These are phyloP conservation scores for Kryptolebias ocellatus DNA, from an alignment of 2,797 vertebrate genomes.

Conservation along the genomic window DNA sequence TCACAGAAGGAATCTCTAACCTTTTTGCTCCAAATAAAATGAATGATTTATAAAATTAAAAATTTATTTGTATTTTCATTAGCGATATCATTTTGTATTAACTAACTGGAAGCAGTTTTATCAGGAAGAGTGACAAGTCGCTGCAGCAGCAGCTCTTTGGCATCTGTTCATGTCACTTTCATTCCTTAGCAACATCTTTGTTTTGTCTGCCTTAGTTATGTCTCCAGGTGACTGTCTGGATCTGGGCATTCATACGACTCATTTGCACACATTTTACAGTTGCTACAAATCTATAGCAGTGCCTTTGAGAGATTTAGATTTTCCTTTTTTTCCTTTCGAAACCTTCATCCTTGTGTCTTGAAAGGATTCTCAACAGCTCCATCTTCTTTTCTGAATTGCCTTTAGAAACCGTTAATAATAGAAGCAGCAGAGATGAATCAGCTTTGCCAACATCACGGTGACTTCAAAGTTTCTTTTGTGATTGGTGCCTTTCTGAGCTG, in stretches of 20 bases:
- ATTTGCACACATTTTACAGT: conserved; percentile 34
- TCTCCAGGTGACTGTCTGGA: conserved; percentile 8
- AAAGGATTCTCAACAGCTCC: conserved; percentile 37
- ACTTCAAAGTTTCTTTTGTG: conserved; percentile 53
- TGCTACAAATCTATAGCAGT: conserved; percentile 34
- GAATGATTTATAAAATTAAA: no score
- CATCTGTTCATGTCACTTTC: no score
- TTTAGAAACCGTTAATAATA: conserved; percentile 64
- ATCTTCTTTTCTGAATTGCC: conserved; percentile 46
- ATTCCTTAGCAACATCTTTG: background rate
- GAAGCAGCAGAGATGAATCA: conserved; percentile 40
- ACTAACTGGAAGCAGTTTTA: no score
- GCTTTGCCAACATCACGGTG: conserved; percentile 25
- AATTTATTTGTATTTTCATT: no score
- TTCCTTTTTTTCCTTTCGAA: conserved; percentile 7
- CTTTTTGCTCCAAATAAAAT: no score
- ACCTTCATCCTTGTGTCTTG: conserved; percentile 20
- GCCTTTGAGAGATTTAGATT: conserved; percentile 44
- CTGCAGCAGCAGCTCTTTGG: conserved; percentile 16
- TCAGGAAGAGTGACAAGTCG: background rate
- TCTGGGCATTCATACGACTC: conserved; percentile 11
- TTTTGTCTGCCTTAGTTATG: background rate
- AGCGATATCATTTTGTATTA: no score
- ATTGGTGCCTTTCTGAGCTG: conserved; percentile 12
- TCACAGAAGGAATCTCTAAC: no score